phyloP scores from a whole-genome alignment of 2,113 vertebrate species.

The Butastur rufipennis region DNA sequence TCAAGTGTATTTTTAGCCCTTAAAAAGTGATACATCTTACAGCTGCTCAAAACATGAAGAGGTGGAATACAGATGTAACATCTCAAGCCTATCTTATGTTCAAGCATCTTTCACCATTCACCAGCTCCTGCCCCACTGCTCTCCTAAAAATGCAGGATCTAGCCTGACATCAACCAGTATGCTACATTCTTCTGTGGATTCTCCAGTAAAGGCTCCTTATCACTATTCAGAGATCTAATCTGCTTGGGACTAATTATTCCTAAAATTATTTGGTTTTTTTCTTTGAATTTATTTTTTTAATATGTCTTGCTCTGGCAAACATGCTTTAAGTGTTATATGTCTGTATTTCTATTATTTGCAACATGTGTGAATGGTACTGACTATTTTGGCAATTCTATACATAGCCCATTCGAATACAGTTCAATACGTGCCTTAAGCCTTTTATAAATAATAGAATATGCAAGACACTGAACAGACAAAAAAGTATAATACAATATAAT shows the following conservation, averaged over 20 bases:
- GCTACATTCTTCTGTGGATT: not conserved
- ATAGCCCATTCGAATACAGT: not conserved
- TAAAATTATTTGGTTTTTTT: not conserved
- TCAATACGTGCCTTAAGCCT: not conserved
- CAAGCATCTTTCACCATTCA: not conserved
- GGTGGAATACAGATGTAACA: not conserved
- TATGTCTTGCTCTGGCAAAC: not conserved
- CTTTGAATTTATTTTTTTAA: not conserved
- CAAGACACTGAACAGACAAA: not conserved
- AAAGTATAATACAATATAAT: not conserved
- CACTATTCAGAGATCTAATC: not conserved
- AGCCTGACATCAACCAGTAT: not conserved
- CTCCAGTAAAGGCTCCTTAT: not conserved
- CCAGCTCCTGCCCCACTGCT: not conserved
- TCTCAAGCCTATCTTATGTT: not conserved
- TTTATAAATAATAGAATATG: not conserved
- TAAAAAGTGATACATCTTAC: not conserved
- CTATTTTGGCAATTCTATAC: not conserved
- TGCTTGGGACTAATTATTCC: not conserved
- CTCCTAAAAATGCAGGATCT: not conserved
- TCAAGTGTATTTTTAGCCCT: not conserved
- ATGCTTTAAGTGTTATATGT: not conserved
- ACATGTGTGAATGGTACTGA: not conserved
- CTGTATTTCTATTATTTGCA: not conserved
- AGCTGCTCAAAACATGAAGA: not conserved